Percentiles rank a stretch among this genome's conserved stretches.
Conservation (phyloP, 2,113 vertebrate genomes). For the Marmota monax region DNA sequence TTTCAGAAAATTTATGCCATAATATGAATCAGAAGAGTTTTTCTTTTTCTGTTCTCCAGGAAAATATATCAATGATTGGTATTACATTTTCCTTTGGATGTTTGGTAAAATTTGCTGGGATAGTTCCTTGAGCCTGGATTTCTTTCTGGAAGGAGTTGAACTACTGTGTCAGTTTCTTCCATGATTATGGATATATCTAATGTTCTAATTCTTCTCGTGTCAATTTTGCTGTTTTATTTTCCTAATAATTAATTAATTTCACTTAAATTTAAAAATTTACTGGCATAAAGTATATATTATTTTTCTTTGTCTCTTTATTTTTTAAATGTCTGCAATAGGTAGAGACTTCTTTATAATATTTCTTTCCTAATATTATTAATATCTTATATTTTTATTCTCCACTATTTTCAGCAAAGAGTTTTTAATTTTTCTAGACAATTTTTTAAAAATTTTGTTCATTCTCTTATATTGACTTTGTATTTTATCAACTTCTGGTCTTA, state of each 20-base stretch:
- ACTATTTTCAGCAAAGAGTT: neutral
- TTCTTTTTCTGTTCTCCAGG: neutral
- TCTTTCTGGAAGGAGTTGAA: conserved; percentile 47
- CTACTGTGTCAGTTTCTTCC: neutral
- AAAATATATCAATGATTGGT: conserved; percentile 6
- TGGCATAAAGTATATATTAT: neutral
- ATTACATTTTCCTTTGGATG: neutral
- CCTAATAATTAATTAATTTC: conserved; percentile 6
- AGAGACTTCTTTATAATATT: neutral
- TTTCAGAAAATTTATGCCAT: neutral
- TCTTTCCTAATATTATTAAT: neutral
- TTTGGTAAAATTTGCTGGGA: neutral
- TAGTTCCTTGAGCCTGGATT: conserved; percentile 12
- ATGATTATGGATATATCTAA: neutral
- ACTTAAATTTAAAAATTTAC: conserved; percentile 34
- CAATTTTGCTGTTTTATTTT: conserved; percentile 39
- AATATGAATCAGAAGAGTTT: neutral
- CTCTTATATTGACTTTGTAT: conserved; percentile 22
- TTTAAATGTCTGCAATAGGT: neutral
- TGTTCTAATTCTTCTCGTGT: conserved; percentile 49
- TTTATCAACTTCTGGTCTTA: conserved; percentile 13
- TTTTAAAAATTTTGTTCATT: neutral
- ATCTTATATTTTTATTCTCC: conserved; percentile 9
- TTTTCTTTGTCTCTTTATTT: neutral
- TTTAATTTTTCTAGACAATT: neutral